These are phyloP conservation scores for Psilopsiagon aymara DNA, from an alignment of 2,113 vertebrate species.

Conservation along the genomic window DNA sequence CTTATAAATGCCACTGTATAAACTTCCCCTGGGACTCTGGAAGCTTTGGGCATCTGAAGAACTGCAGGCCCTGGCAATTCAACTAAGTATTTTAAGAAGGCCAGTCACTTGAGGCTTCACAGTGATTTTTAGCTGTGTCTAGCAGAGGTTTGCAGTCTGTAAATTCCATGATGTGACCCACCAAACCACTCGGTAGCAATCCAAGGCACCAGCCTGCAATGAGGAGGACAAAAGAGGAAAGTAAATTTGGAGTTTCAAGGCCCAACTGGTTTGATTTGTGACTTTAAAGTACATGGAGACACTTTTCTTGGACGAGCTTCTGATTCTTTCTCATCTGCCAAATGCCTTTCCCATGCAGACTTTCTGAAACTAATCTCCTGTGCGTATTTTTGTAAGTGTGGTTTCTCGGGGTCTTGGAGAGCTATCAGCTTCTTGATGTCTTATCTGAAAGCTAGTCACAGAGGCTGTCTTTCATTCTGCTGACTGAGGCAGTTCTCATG, in stretches of 20 bases:
- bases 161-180: background rate
- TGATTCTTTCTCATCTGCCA: slow-evolving; percentile 26
- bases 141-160: background rate
- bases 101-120: background rate
- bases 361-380: background rate
- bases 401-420: slow-evolving; percentile 61
- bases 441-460: slow-evolving; percentile 47
- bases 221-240: slow-evolving; percentile 51
- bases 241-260: slow-evolving; percentile 38
- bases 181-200: slow-evolving; percentile 20
- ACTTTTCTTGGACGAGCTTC: slow-evolving; percentile 34
- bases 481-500: slow-evolving; percentile 26
- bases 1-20: background rate
- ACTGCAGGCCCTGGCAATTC: background rate
- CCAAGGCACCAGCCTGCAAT: slow-evolving; percentile 25
- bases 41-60: background rate
- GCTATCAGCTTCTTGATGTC: slow-evolving; percentile 54
- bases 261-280: slow-evolving; percentile 27
- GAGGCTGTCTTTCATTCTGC: slow-evolving; percentile 43
- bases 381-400: slow-evolving; percentile 60
- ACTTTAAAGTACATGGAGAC: background rate
- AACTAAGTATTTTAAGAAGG: background rate
- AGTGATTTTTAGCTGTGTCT: background rate
- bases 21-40: background rate
- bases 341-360: slow-evolving; percentile 25